Evolutionary conservation across 2,888 invertebrate genomes (phyloP), one percentile per base, ranked within the genome.

Genomic region (Luperina nickerlii): DNA sequence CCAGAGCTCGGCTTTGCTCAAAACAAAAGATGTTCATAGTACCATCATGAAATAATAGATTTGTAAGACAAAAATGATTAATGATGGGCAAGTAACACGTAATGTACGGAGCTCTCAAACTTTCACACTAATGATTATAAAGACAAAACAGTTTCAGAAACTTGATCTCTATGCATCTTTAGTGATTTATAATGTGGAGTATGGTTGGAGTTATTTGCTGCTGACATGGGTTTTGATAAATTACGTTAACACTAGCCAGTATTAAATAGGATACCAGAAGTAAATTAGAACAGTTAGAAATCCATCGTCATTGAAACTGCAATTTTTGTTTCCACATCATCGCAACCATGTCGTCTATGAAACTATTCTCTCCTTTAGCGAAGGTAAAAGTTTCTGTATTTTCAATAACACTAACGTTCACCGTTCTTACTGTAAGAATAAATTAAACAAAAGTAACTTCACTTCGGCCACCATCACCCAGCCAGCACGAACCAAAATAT

Each of bases 101-200:
- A 85, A 81, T 90, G 85, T 87, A 82, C 87, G 74, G 57, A 71
- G 68, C 76, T 72, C 73, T 83, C 72, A 69, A 74, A 87, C 90
- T 90, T 90, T 90, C 89, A 81, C 90, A 80, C 89, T 90, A 90
- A 88, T 89, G 89, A 88, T 84, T 83, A 80, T 82, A 82, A 87
- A 87, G 88, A 90, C 90, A 89, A 88, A 87, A 88, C 89, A 79
- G 87, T 83, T 89, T 85, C 81, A 76, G 78, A 85, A 87, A 89
- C 82, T 84, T 81, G 88, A 86, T 81, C 86, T 84, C 82, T 85
- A 89, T 85, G 79, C 74, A 63, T 84, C 79, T 74, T 78, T 74
- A 74, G 82, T 89, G 85, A 89, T 89, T 89, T 79, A 88, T 87
- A 83, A 86, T 72, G 74, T 83, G 76, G 72, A 80, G 79, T 72